Base-by-base conservation (phyloP, 2,113 vertebrate genomes). In the Tachycineta bicolor region DNA sequence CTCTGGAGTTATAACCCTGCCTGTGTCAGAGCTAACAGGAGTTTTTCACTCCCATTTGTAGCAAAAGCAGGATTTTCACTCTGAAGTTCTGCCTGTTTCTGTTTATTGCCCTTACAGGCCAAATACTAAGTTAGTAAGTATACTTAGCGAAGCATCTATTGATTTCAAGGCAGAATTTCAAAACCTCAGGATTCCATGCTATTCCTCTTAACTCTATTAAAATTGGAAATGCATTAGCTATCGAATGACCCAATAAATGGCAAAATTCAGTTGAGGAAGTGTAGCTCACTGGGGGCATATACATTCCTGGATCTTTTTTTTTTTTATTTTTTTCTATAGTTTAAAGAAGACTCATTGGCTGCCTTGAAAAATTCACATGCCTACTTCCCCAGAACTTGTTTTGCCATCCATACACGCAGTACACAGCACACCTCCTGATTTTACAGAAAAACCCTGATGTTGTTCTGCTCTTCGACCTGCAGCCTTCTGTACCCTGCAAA, bases 211-310 rank as follows among this genome's bases (percentile, higher is more conserved):
- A 59, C 53, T 87, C 7, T 79, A 13, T 80, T 50, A 90, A 52
- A 71, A 82, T 24, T 81, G 87, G 80, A 63, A 73, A 87, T 3
- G 0, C 47, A 79, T 86, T 93, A 83, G 70, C 70, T 93, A 74
- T 93, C 88, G 92, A 33, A 83, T 56, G 67, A 89, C 39, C 33
- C 73, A 92, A 33, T 9, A 89, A 95, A 91, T 83, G 67, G 87
- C 84, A 78, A 83, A 83, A 94, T 84, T 90, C 28, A 84, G 0
- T 41, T 62, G 58, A 87, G 69, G 77, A 94, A 63, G 53, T 52
- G 4, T 50, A 62, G 43, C 68, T 94, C n/a, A 34, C 19, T 21
- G 25, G 88, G 29, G 33, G 9, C 31, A 46, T 17, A 26, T 26
- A 46, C 46, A 16, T 93, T 89, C n/a, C 67, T 80, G n/a, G 49